These are phyloP conservation scores for Rousettus leschenaultii DNA, from an alignment of 2,113 vertebrate genomes.

Conservation along the genomic window DNA sequence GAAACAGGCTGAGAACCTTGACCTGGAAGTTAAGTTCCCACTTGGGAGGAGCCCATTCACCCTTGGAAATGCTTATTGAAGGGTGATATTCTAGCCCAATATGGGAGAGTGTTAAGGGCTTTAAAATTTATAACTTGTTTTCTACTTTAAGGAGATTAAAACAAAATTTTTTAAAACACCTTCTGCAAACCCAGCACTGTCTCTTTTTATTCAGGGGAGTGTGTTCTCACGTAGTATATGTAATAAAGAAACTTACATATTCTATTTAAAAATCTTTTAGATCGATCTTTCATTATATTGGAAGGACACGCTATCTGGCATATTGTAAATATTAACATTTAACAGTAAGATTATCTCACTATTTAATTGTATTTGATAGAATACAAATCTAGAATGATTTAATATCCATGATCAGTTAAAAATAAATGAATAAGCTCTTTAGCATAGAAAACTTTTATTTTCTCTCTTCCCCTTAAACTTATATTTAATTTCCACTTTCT, in stretches of 20 bases:
- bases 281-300: background rate
- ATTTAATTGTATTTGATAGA: background rate
- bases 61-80: background rate
- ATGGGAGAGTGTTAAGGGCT: background rate
- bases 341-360: background rate
- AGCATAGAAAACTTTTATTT: background rate
- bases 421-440: background rate
- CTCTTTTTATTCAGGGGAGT: background rate
- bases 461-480: background rate
- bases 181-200: background rate
- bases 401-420: background rate
- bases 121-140: background rate
- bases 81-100: background rate
- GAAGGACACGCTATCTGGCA: background rate
- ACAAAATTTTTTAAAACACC: background rate
- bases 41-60: background rate
- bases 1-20: background rate
- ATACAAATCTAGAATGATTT: background rate
- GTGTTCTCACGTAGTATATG: too few species aligned
- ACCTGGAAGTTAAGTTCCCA: background rate
- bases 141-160: background rate
- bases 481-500: background rate
- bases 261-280: background rate
- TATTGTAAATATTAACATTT: background rate
- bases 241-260: background rate